Percentiles rank a stretch among this genome's conserved stretches.
phyloP scores from a whole-genome alignment of 1,140 invertebrate species.

The Micrasema minimum region DNA sequence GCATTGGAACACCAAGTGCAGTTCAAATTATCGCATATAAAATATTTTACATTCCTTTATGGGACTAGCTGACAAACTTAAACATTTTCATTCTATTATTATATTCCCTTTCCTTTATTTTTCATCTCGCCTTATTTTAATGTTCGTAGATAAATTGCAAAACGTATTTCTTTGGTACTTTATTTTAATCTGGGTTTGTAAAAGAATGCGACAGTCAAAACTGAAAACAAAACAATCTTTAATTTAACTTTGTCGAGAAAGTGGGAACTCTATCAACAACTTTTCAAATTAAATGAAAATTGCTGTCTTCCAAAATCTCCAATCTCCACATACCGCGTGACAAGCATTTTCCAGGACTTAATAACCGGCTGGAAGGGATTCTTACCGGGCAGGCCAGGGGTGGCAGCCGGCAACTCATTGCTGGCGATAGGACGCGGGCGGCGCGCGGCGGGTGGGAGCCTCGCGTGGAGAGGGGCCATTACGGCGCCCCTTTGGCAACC shows the following conservation, averaged over 20 bases:
- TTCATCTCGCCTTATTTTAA: no score
- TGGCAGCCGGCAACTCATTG: conserved; percentile 12
- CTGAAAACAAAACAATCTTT: not conserved
- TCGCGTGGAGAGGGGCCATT: conserved; percentile 23
- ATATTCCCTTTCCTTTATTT: no score
- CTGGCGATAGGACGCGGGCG: not conserved
- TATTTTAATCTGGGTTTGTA: no score
- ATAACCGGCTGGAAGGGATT: conserved; percentile 6
- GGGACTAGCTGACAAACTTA: no score
- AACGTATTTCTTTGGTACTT: no score
- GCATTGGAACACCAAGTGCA: no score
- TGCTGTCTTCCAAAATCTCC: not conserved
- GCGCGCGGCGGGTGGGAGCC: not conserved
- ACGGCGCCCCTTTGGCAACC: conserved; percentile 17
- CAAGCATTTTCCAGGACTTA: conserved; percentile 17
- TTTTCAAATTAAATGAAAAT: conserved; percentile 26
- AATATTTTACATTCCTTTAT: no score
- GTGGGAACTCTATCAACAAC: conserved; percentile 19
- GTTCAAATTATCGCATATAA: no score
- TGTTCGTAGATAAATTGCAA: no score
- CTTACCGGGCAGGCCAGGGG: conserved; percentile 5
- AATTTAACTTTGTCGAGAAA: conserved; percentile 11
- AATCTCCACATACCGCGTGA: conserved; percentile 10
- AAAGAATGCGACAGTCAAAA: not conserved
- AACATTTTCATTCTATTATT: no score